phyloP scores from a whole-genome alignment of 2,888 invertebrate species.

The Busseola fusca region DNA sequence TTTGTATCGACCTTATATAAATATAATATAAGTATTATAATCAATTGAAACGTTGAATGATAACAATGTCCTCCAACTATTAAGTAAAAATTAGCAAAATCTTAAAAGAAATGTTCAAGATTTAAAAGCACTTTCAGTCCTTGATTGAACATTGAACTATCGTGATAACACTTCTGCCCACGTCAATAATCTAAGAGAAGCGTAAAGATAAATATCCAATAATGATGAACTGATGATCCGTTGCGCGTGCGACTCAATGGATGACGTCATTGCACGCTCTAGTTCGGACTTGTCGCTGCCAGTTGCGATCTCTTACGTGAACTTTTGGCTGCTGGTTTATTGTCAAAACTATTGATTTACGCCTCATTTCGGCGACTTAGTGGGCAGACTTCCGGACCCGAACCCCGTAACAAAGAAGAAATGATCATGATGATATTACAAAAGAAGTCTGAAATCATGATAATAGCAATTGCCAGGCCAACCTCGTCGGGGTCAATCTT shows the following conservation, averaged over 20 bases:
- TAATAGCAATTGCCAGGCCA: neutral
- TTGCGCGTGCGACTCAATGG: slow-evolving; percentile 60
- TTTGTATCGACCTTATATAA: neutral
- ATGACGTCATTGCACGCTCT: slow-evolving; percentile 65
- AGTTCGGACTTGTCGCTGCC: slow-evolving; percentile 63
- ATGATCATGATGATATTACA: neutral
- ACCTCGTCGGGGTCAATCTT: neutral
- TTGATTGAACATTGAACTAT: neutral
- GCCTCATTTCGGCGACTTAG: slow-evolving; percentile 1
- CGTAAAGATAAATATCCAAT: slow-evolving; percentile 55
- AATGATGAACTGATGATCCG: slow-evolving; percentile 64
- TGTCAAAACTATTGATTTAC: slow-evolving; percentile 47
- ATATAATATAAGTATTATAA: neutral
- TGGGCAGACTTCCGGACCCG: neutral
- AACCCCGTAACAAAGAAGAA: neutral
- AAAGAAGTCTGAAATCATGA: neutral
- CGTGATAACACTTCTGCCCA: slow-evolving; percentile 15
- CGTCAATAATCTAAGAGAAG: slow-evolving; percentile 2
- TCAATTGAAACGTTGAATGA: neutral
- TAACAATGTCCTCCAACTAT: neutral
- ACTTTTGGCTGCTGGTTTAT: slow-evolving; percentile 44
- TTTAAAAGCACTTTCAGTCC: neutral
- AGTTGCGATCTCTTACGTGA: slow-evolving; percentile 56
- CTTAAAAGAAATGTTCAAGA: neutral
- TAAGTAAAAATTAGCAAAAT: neutral